Base-by-base conservation (phyloP, 1,140 invertebrate genomes). In the Anadara kagoshimensis region DNA sequence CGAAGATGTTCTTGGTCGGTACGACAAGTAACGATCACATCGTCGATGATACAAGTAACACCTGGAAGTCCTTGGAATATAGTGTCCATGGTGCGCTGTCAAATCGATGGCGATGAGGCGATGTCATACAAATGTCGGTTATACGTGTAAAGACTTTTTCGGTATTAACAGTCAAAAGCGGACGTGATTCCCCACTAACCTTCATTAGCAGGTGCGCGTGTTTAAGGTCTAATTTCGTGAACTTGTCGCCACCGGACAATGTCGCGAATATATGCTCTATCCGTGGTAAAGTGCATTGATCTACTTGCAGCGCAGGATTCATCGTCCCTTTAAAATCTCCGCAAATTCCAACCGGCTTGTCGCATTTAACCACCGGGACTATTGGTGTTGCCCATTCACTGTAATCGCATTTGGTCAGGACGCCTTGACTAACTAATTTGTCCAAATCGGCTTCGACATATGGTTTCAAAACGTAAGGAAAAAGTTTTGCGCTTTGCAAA, bases 1-100 rank as follows among this genome's bases (percentile, higher is more conserved):
- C 24, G 7, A 14, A 76, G 24, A 49, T 80, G 78, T 58, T 76
- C 67, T 14, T 20, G 18, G 11, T 22, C 16, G 20, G 45, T 70
- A 57, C 24, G 44, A n/a, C 79, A 75, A 3, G 77, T 76, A 4
- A 81, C 47, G 4, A 77, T 69, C 49, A 83, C 71, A 58, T 81
- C 79, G 69, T 81, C 74, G 2, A 77, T 41, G 5, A 64, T 59
- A 20, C 69, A 57, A 5, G 75, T 47, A 14, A 74, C 74, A 57
- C 41, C 45, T 14, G 54, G 65, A 14, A 83, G 56, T 5, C 68
- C 75, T 36, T 74, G 62, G 1, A 92, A 76, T 10, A 86, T 41
- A 69, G 84, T 71, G 58, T 90, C 88, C 53, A 92, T 89, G 24
- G 87, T 80, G 59, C 85, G 29, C 75, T 92, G 89, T 69, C 92